Evolutionary conservation across 2,888 invertebrate species (phyloP).

Genomic region (Hipparchia semele): DNA sequence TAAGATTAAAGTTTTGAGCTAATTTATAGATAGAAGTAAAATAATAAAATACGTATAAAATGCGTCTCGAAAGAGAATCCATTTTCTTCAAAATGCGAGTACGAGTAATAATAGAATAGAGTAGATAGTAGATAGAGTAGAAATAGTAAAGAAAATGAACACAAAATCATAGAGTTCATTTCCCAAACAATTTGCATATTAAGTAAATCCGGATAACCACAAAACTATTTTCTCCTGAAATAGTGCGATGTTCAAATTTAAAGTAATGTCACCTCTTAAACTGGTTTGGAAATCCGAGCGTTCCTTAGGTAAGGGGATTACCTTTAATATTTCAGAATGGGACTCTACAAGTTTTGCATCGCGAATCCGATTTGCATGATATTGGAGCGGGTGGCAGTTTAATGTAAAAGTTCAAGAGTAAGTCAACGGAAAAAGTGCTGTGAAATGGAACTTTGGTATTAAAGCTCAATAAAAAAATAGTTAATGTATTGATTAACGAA

Average conservation of each 20-base stretch:
- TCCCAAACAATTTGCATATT: constrained; percentile 2
- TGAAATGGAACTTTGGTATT: neutral
- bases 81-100: too few species aligned
- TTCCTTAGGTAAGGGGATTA: constrained; percentile 57
- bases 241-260: constrained; percentile 44
- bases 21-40: too few species aligned
- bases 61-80: too few species aligned
- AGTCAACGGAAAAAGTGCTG: constrained; percentile 10
- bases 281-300: constrained; percentile 42
- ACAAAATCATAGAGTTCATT: neutral
- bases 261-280: constrained; percentile 42
- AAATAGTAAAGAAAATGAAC: neutral
- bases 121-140: too few species aligned
- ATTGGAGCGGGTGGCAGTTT: constrained; percentile 52
- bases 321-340: constrained; percentile 62
- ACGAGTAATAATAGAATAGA: too few species aligned
- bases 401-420: constrained; percentile 29
- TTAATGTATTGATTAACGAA: neutral
- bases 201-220: neutral
- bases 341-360: constrained; percentile 46
- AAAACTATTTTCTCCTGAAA: constrained; percentile 1
- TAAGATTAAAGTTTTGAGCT: too few species aligned
- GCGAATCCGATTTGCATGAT: constrained; percentile 61
- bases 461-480: neutral
- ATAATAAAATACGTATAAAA: too few species aligned